Base-by-base conservation (phyloP, 2,888 invertebrate species). In the Drosophila vallismaia region DNA sequence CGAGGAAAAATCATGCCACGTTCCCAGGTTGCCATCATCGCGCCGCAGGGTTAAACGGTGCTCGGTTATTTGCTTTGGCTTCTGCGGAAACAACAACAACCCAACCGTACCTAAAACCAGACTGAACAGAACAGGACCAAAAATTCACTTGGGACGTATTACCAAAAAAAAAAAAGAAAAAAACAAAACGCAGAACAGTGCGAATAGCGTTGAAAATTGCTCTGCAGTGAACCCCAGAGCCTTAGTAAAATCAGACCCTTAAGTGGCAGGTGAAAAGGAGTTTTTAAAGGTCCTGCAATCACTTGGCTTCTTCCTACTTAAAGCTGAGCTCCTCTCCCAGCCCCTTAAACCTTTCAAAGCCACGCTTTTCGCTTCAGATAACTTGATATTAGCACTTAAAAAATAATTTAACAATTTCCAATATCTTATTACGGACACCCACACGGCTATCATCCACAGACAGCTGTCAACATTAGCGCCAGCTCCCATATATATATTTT, bases 1-100 rank as follows among this genome's bases (percentile, higher is more conserved):
- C 38, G 38, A 40, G 33, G 44, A 46, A 8, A 19, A 31, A 49
- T 31, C 26, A 50, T 51, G 19, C 71, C 71, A 68, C 26, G 49
- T 38, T 42, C 66, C 48, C 52, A 45, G 52, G 44, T 48, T 36
- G 51, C 70, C 44, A 44, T 44, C 24, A 19, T 10, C 49, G n/a
- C 38, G 69, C 69, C 70, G 40, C 46, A 52, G 67, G 63, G 77
- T 71, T 77, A 76, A 77, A 68, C 62, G 76, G 53, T 63, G 67
- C 59, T 79, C 74, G 78, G 81, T 74, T 81, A 80, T 81, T 84
- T 81, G 82, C 79, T 75, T 78, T 80, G 59, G 42, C 67, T 53
- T 74, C 63, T 52, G 74, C 74, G 64, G 44, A 36, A 50, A 45
- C 58, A 51, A 63, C 38, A 58, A 56, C 69, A 72, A 45, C 66